Evolutionary conservation across 92 coral and sea anemone species (phyloP), one percentile per base, ranked within the genome.

Genomic region (Epizoanthus ramosus): DNA sequence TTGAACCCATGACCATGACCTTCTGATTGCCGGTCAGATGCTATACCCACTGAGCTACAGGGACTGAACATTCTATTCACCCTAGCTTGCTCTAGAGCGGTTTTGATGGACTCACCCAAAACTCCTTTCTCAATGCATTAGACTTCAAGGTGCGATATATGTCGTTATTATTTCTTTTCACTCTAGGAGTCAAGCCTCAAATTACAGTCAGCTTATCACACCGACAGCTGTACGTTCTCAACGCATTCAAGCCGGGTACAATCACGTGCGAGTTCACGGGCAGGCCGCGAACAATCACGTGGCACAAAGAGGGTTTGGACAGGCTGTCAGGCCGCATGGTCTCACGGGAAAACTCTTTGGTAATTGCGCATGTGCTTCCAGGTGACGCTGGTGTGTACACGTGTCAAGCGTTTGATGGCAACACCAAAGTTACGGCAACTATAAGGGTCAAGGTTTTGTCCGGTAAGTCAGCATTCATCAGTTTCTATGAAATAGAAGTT

Each of bases 301-400:
- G 97, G 97, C 71, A 72, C 58, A 92, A 92, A 65, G 87, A 85
- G 50, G 97, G 88, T 23, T 66, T 85, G 81, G 90, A 82, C 71
- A 60, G 87, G 37, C 85, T 92, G 81, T 93, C 97, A 16, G 79
- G 88, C 61, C 92, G 89, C 80, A 85, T 92, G 97, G 85, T 92
- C 61, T 94, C 97, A 5, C 86, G 87, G 59, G 84, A 73, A 80
- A 83, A 80, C 71, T 85, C 79, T 57, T 81, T 92, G 50, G 80
- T 87, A 86, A 92, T 92, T 73, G 86, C 88, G 43, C 74, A 85
- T 53, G 94, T 90, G 19, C 86, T 85, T 57, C 41, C 74, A 70
- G 63, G 81, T 35, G 97, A 92, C 79, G 81, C 88, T 50, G 97
- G 97, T 6, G 81, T 85, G 82, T 92, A 92, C 75, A 70, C 77